Percentiles rank a stretch among this genome's conserved stretches.
These are phyloP conservation scores for Crypturellus tataupa DNA, from an alignment of 2,797 vertebrate genomes.

Conservation along the genomic window DNA sequence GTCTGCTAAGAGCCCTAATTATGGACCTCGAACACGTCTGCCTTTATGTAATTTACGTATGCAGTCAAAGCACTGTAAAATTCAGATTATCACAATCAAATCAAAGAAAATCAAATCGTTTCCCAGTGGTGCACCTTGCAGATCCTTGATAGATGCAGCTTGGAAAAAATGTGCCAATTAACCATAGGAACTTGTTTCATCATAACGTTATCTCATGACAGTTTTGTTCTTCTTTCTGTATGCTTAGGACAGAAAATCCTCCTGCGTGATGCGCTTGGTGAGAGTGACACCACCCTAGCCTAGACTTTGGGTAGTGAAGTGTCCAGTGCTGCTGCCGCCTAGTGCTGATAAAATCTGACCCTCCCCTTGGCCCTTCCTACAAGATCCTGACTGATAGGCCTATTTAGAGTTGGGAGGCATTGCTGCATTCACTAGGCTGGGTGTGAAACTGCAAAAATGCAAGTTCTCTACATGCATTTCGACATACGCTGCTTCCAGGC, in stretches of 20 bases:
- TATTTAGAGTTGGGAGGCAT: neutral
- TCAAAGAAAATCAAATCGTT: neutral
- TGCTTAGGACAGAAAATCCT: conserved; percentile 88
- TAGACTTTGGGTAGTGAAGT: neutral
- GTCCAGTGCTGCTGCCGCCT: neutral
- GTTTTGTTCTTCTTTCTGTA: conserved; percentile 63
- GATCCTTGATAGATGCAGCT: neutral
- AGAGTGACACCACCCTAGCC: conserved; percentile 63
- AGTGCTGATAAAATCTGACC: neutral
- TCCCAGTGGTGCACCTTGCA: neutral
- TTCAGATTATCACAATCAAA: neutral
- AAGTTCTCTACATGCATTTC: neutral
- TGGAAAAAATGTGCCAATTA: neutral
- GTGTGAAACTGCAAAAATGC: neutral
- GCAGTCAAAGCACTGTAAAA: neutral
- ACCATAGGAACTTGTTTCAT: neutral
- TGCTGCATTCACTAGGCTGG: conserved; percentile 22
- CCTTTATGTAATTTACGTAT: neutral
- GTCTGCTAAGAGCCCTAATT: neutral
- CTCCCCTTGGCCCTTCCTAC: neutral
- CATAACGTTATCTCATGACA: conserved; percentile 65
- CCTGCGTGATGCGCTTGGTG: conserved; percentile 87
- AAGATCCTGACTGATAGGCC: neutral
- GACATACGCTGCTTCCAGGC: neutral
- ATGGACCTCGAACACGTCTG: rapidly evolving